Base-by-base conservation (phyloP, 23 tunicate species). In the Halocynthia roretzi region DNA sequence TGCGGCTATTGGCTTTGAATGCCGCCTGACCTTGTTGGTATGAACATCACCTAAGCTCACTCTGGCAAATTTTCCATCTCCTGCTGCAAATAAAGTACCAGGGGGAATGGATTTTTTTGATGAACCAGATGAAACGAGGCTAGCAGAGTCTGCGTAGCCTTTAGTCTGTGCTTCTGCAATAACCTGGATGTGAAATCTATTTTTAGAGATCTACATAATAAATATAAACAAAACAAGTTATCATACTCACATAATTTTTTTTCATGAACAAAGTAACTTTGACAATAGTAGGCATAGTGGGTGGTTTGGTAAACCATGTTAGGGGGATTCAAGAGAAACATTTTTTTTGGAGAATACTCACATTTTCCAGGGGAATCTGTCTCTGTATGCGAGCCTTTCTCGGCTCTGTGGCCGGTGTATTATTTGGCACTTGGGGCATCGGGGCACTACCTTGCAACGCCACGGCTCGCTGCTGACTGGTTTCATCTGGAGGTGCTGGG, bases 331-430 rank as follows among this genome's bases (percentile, higher is more conserved):
- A 31, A 0, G 44, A 31, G 44, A 31, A 31, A 31, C 44, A 31
- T 31, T 31, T 0, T 31, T 31, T 31, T 31, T 31, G 44, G 44
- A 31, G 44, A 31, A 74, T 50, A 10, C 78, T 74, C 62, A 74
- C 78, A 56, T 74, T 74, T 54, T 74, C 63, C 31, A 74, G 22
- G 5, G 78, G 78, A 20, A 74, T 10, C 56, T 74, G 78, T 21
- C 78, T 53, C 56, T 74, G 78, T 21, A 74, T 6, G 5, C 78
- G 61, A 54, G n/a, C 56, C 19, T 50, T 53, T 56, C 80, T 74
- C 53, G n/a, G 64, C 15, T 86, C 85, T 54, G 83, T 79, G 17
- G 95, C 95, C 10, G 95, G 95, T 8, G 95, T 88, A 77, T 88
- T 88, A 10, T 62, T 58, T 61, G 95, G 87, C 5, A 81, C 87